A percentile compares a stretch with the other conserved stretches of the same genome.
Conservation (phyloP, 2,113 vertebrate species). For the Chaetodon trifascialis region DNA sequence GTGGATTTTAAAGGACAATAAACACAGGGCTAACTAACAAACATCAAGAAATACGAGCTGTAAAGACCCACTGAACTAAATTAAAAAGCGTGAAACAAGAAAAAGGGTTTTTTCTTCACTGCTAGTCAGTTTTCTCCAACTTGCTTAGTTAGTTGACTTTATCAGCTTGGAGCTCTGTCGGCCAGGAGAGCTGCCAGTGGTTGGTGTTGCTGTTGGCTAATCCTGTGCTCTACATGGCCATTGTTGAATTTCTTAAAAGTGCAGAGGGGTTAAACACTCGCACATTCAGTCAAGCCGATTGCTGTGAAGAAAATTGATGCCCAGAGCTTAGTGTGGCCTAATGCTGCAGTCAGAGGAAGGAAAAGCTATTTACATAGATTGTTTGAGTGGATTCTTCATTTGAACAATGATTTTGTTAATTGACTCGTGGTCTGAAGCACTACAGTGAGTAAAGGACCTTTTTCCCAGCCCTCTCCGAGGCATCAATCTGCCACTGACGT, state of each 20-base stretch:
- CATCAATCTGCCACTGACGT: background rate
- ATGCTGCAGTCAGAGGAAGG: background rate
- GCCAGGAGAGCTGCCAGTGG: background rate
- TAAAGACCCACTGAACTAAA: conserved; percentile 30
- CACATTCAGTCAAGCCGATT: conserved; percentile 51
- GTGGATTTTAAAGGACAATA: conserved; percentile 15
- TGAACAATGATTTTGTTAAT: conserved; percentile 9
- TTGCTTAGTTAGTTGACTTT: background rate
- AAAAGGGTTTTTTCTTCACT: conserved; percentile 18
- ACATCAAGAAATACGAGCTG: conserved; percentile 1
- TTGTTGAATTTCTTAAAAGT: conserved; percentile 44
- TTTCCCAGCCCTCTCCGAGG: background rate
- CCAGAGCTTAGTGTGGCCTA: conserved; percentile 31
- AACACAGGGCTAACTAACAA: background rate
- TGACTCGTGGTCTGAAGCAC: background rate
- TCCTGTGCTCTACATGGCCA: conserved; percentile 21
- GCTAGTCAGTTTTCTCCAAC: background rate
- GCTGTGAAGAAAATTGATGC: conserved; percentile 42
- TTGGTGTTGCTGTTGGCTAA: conserved; percentile 41
- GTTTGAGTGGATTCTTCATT: conserved; percentile 8
- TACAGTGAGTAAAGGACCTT: background rate
- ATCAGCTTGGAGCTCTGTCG: background rate
- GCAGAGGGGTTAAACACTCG: conserved; percentile 39
- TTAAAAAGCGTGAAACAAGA: conserved; percentile 29
- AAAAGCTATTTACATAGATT: conserved; percentile 18